phyloP scores from a whole-genome alignment of 2,888 invertebrate genomes.

The Nomada fucata region DNA sequence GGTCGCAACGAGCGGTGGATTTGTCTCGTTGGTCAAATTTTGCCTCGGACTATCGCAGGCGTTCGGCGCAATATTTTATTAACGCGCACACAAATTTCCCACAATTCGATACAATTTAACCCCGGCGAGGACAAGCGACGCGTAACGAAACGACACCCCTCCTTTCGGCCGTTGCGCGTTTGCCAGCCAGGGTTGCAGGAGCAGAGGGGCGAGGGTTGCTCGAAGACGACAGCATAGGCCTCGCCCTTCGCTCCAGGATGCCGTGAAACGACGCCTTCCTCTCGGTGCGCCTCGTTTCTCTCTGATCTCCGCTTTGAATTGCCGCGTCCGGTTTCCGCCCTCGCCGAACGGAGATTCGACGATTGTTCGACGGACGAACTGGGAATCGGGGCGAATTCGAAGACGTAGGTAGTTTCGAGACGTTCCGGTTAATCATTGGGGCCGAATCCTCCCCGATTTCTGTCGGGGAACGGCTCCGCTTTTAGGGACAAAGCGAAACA shows the following conservation, averaged over 20 bases:
- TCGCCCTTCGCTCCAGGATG: slow-evolving; percentile 20
- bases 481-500: not conserved
- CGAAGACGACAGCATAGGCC: slow-evolving; percentile 30
- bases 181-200: slow-evolving; percentile 3
- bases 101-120: too few relatives aligned
- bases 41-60: too few relatives aligned
- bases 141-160: slow-evolving; percentile 29
- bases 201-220: slow-evolving; percentile 1
- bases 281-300: slow-evolving; percentile 29
- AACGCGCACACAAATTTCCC: too few relatives aligned
- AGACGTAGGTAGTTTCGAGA: not conserved
- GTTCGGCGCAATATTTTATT: too few relatives aligned
- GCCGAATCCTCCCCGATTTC: not conserved
- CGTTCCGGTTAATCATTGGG: not conserved
- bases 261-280: slow-evolving; percentile 31
- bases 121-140: slow-evolving; percentile 22
- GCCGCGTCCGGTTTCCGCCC: slow-evolving; percentile 15
- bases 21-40: too few relatives aligned
- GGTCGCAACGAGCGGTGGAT: too few relatives aligned
- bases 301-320: slow-evolving; percentile 52
- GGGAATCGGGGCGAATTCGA: not conserved
- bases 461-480: not conserved
- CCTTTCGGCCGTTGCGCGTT: not conserved
- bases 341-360: slow-evolving; percentile 14
- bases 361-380: slow-evolving; percentile 14